These are phyloP conservation scores for Brachypteracias leptosomus DNA, from an alignment of 2,113 vertebrate species.

Conservation along the genomic window DNA sequence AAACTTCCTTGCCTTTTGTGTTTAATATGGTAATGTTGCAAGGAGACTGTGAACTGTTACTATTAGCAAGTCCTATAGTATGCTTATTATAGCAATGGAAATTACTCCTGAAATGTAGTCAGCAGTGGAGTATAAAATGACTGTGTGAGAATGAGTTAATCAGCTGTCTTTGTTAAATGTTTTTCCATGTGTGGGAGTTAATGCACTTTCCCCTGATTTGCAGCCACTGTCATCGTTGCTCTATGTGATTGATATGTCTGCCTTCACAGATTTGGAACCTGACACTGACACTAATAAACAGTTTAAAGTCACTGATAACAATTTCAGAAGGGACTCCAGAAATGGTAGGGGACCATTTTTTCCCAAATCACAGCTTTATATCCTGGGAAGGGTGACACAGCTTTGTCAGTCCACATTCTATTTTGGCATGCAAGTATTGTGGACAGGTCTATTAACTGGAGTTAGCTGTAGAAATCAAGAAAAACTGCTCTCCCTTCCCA, in stretches of 20 bases:
- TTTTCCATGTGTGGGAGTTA: slow-evolving; percentile 60
- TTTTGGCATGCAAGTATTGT: background rate
- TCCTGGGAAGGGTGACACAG: background rate
- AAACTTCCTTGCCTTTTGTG: background rate
- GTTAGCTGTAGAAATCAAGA: background rate
- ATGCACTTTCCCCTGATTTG: slow-evolving; percentile 62
- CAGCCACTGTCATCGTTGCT: slow-evolving; percentile 54
- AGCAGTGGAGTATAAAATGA: slow-evolving; percentile 31
- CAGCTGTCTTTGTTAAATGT: slow-evolving; percentile 67
- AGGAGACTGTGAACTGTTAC: slow-evolving; percentile 24
- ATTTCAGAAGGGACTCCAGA: slow-evolving; percentile 17
- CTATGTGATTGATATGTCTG: slow-evolving; percentile 62
- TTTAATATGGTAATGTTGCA: background rate
- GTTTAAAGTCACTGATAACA: slow-evolving; percentile 49
- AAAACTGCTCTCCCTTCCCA: background rate
- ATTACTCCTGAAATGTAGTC: slow-evolving; percentile 49
- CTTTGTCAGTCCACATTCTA: background rate
- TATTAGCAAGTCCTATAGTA: slow-evolving; percentile 34
- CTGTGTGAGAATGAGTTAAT: slow-evolving; percentile 62
- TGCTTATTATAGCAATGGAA: slow-evolving; percentile 54
- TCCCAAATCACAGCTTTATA: background rate
- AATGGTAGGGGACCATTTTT: background rate
- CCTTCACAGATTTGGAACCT: slow-evolving; percentile 51
- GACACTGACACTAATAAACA: slow-evolving; percentile 67
- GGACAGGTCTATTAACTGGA: background rate